Evolutionary conservation across 2,113 vertebrate genomes (phyloP).

Genomic region (Galemys pyrenaicus): DNA sequence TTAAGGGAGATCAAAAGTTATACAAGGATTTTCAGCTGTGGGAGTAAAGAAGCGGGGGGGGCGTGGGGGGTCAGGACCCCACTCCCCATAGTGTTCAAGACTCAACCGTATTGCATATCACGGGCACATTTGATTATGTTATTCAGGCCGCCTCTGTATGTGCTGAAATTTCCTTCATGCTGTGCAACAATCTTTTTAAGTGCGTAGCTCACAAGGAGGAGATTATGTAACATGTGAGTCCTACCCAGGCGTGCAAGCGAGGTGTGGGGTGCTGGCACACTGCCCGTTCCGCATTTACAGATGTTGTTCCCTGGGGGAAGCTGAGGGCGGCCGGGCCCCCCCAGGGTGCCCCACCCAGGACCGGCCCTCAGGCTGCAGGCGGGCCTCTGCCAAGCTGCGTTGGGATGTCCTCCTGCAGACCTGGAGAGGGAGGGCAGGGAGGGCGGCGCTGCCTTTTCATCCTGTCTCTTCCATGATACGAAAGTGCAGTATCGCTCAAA

Average conservation of each 20-base stretch:
- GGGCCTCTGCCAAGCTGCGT: not conserved
- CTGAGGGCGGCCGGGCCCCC: not conserved
- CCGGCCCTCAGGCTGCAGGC: not conserved
- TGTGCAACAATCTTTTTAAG: not conserved
- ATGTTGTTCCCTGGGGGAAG: not conserved
- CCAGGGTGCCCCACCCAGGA: rapidly evolving
- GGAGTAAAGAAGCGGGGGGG: no score
- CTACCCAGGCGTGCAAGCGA: rapidly evolving
- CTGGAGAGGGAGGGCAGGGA: not conserved
- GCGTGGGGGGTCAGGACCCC: no score
- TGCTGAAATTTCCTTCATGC: not conserved
- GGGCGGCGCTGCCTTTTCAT: not conserved
- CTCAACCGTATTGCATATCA: not conserved
- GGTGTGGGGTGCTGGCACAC: rapidly evolving
- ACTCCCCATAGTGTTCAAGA: no score
- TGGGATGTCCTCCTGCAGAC: not conserved
- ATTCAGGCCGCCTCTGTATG: not conserved
- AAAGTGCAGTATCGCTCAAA: not conserved
- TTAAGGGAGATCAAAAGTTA: no score
- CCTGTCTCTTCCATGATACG: not conserved
- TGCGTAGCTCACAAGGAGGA: not conserved
- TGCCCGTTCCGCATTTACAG: rapidly evolving
- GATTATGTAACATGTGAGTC: rapidly evolving
- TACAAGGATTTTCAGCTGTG: no score
- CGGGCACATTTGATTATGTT: not conserved